phyloP scores from a whole-genome alignment of 2,888 invertebrate species.

The Catotricha subobsoleta region DNA sequence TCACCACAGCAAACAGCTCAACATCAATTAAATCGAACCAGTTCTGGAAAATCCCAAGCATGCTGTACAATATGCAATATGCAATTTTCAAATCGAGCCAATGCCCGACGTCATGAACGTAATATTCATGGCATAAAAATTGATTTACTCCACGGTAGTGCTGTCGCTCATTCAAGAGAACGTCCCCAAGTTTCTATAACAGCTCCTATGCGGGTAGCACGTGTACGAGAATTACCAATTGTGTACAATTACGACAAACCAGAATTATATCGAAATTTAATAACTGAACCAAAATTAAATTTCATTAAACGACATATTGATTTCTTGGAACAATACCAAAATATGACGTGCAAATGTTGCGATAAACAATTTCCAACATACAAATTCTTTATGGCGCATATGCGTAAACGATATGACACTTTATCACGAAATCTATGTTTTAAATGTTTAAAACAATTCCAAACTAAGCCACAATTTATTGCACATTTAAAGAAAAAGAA shows the following conservation, averaged over 20 bases:
- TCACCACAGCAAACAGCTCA: neutral
- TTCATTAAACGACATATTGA: slow-evolving; percentile 26
- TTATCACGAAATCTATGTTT: slow-evolving; percentile 28
- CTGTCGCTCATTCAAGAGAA: slow-evolving; percentile 2
- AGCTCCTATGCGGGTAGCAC: slow-evolving; percentile 8
- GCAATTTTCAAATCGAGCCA: slow-evolving; percentile 28
- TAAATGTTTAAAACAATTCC: slow-evolving; percentile 28
- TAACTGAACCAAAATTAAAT: slow-evolving; percentile 25
- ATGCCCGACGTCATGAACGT: slow-evolving; percentile 29
- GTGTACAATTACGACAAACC: slow-evolving; percentile 27
- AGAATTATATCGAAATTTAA: slow-evolving; percentile 24
- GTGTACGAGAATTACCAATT: slow-evolving; percentile 3
- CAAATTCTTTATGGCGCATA: slow-evolving; percentile 30
- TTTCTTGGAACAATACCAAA: slow-evolving; percentile 28
- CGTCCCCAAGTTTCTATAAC: slow-evolving; percentile 16
- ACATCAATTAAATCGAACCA: neutral
- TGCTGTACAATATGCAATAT: slow-evolving; percentile 27
- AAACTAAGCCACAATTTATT: slow-evolving; percentile 29
- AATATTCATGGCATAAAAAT: slow-evolving; percentile 23
- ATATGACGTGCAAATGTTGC: slow-evolving; percentile 29
- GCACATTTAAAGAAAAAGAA: slow-evolving; percentile 29
- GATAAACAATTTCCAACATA: slow-evolving; percentile 25
- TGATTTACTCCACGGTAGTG: neutral
- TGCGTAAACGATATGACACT: slow-evolving; percentile 27
- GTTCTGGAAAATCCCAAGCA: slow-evolving; percentile 4